Evolutionary conservation across 2,888 invertebrate genomes (phyloP).

Genomic region (Hoplodrina blanda): DNA sequence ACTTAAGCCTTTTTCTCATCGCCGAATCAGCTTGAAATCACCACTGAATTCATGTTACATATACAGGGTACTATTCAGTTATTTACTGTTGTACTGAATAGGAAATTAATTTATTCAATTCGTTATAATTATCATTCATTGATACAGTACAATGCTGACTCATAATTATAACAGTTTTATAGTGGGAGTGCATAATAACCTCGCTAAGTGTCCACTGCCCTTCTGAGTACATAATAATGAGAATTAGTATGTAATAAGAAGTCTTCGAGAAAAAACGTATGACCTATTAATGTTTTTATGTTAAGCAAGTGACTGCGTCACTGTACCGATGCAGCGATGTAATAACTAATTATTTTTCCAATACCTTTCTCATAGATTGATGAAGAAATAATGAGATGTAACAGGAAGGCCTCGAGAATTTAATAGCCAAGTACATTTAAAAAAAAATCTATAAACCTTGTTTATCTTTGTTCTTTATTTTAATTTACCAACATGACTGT

Average conservation of each 20-base stretch:
- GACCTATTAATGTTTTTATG: conserved; percentile 23
- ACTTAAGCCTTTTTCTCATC: neutral
- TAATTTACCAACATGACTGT: conserved; percentile 44
- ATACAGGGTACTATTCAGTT: neutral
- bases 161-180: conserved; percentile 31
- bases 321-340: neutral
- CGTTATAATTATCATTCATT: conserved; percentile 30
- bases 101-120: conserved; percentile 37
- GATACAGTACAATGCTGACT: conserved; percentile 34
- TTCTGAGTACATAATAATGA: conserved; percentile 41
- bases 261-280: conserved; percentile 28
- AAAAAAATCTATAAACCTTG: neutral
- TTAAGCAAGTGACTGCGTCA: neutral
- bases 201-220: conserved; percentile 45
- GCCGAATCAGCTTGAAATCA: neutral
- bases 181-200: conserved; percentile 36
- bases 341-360: neutral
- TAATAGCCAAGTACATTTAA: no score
- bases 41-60: neutral
- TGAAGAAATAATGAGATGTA: neutral
- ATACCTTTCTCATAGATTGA: conserved; percentile 4
- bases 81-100: conserved; percentile 11
- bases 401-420: no score
- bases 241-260: conserved; percentile 20
- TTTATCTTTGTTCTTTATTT: conserved; percentile 1